Conservation (phyloP, 2,797 vertebrate genomes). For the Liparis tanakae region DNA sequence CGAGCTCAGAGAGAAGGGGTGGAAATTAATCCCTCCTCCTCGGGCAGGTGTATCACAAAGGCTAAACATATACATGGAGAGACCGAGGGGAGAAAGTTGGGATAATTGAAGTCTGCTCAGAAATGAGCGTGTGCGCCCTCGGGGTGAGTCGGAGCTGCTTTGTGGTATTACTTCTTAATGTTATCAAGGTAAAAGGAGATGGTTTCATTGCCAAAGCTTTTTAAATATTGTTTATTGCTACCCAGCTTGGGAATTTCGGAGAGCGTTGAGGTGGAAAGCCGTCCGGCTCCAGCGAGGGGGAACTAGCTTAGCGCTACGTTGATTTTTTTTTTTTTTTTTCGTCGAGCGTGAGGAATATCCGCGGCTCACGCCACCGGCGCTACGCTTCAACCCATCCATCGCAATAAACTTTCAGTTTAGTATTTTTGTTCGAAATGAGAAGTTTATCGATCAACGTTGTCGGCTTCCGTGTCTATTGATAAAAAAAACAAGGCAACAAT, state of each 20-base stretch:
- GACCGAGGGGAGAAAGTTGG: conserved; percentile 76
- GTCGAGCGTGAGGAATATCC: conserved; percentile 48
- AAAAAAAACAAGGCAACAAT: conserved; percentile 33
- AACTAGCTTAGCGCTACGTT: conserved; percentile 51
- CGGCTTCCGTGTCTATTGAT: conserved; percentile 41
- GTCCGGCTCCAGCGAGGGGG: conserved; percentile 24
- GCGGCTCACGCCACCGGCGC: conserved; percentile 23
- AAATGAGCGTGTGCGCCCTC: conserved; percentile 75
- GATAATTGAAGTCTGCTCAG: conserved; percentile 84
- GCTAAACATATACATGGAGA: conserved; percentile 85
- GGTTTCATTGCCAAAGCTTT: conserved; percentile 70
- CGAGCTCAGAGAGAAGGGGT: conserved; percentile 61
- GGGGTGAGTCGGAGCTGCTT: conserved; percentile 73
- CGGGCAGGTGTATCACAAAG: conserved; percentile 82
- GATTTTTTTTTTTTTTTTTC: conserved; percentile 52
- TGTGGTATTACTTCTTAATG: conserved; percentile 78
- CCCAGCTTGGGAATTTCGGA: conserved; percentile 65
- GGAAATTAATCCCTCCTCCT: conserved; percentile 82
- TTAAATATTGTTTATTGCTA: conserved; percentile 83
- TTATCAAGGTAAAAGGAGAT: conserved; percentile 75
- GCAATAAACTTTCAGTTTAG: conserved; percentile 43
- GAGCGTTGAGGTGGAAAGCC: conserved; percentile 45
- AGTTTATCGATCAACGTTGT: conserved; percentile 52
- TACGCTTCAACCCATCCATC: conserved; percentile 37
- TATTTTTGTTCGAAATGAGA: conserved; percentile 43